A percentile compares a stretch with the other conserved stretches of the same genome.
These are phyloP conservation scores for Drosophila willistoni DNA, from an alignment of 1,140 invertebrate genomes.

Conservation along the genomic window DNA sequence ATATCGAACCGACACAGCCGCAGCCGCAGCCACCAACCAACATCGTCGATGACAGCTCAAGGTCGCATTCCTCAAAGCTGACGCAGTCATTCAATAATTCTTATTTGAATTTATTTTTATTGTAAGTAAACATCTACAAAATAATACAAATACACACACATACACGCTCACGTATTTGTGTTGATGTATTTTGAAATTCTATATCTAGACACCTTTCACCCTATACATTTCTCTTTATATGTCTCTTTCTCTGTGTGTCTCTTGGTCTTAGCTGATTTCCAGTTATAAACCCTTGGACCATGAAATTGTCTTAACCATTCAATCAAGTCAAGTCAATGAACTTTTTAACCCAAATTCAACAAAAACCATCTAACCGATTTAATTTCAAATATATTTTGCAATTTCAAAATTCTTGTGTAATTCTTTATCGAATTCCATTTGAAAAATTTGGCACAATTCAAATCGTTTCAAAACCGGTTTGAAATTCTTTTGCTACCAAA, in stretches of 20 bases:
- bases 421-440: constrained; percentile 47
- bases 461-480: constrained; percentile 16
- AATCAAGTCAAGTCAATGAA: constrained; percentile 42
- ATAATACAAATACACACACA: background rate
- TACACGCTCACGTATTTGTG: background rate
- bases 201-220: background rate
- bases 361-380: constrained; percentile 38
- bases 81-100: constrained; percentile 60
- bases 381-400: constrained; percentile 52
- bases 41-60: constrained; percentile 50
- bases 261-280: constrained; percentile 23
- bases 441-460: constrained; percentile 59
- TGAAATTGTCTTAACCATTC: constrained; percentile 50
- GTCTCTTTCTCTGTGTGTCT: background rate
- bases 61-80: constrained; percentile 56
- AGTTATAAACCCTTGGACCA: constrained; percentile 50
- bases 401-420: constrained; percentile 55
- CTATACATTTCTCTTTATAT: background rate
- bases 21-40: background rate
- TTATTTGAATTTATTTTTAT: constrained; percentile 38
- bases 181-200: background rate
- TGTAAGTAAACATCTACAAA: constrained; percentile 3
- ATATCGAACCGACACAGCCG: constrained; percentile 21
- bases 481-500: constrained; percentile 3
- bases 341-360: constrained; percentile 53